These are phyloP conservation scores for Philopedon plagiatum DNA, from an alignment of 2,888 invertebrate species.

Conservation along the genomic window DNA sequence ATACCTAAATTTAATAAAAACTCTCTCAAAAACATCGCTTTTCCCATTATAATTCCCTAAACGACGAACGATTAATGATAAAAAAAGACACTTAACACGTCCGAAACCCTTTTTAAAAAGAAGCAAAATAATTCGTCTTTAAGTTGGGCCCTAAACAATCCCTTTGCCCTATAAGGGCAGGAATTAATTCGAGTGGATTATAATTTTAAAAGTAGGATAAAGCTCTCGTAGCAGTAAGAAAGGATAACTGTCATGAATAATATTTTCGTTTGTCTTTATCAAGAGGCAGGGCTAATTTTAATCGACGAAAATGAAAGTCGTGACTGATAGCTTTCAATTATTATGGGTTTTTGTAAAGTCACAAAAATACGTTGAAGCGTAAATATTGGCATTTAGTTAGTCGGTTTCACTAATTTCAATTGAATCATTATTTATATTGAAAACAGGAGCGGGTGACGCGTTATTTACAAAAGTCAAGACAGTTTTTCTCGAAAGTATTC, in stretches of 20 bases:
- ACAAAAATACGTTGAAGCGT: no score
- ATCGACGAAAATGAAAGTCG: not conserved
- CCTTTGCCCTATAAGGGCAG: not conserved
- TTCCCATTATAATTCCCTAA: not conserved
- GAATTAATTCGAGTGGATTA: not conserved
- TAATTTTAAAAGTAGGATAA: slow-evolving; percentile 9
- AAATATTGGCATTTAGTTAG: no score
- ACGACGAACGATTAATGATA: no score
- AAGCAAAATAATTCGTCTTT: not conserved
- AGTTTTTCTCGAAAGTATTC: no score
- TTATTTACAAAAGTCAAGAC: no score
- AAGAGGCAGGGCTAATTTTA: not conserved
- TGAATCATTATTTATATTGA: no score
- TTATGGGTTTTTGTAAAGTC: no score
- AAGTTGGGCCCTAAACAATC: not conserved
- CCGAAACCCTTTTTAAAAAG: not conserved
- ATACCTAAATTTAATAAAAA: no score
- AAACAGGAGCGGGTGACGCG: no score
- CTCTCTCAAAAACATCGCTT: no score
- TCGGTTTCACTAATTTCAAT: no score
- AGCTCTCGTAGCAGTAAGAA: not conserved
- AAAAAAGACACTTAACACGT: no score
- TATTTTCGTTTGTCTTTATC: slow-evolving; percentile 1
- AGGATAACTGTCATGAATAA: slow-evolving; percentile 9
- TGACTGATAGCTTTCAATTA: not conserved